phyloP scores from a whole-genome alignment of 2,797 vertebrate species.

The Heteromormyrus szaboi region DNA sequence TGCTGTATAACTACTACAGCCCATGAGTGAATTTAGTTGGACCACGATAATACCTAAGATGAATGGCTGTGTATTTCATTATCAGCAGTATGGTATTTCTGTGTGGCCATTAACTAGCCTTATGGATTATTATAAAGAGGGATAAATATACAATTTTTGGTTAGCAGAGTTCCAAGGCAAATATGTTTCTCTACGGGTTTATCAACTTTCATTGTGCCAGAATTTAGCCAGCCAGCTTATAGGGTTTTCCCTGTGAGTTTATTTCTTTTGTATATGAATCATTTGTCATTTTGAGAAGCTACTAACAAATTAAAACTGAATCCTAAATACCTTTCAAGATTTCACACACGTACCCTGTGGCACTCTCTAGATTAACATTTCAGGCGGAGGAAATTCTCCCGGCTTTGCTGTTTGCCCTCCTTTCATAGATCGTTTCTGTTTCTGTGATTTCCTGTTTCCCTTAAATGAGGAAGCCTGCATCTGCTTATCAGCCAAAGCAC shows the following conservation, averaged over 20 bases:
- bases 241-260: not conserved
- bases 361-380: not conserved
- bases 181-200: not conserved
- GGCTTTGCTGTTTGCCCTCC: not conserved
- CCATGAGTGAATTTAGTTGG: not conserved
- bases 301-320: not conserved
- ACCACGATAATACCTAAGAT: not conserved
- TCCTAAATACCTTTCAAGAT: not conserved
- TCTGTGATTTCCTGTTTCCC: not conserved
- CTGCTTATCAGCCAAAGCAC: not conserved
- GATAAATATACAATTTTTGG: not conserved
- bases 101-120: not conserved
- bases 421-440: not conserved
- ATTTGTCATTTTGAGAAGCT: conserved; percentile 6
- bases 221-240: not conserved
- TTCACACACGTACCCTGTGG: not conserved
- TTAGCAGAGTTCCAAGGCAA: not conserved
- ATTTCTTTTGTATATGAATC: not conserved
- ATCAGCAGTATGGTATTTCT: not conserved
- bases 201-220: not conserved
- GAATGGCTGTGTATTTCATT: not conserved
- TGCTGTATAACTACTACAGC: not conserved
- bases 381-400: not conserved
- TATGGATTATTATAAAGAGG: not conserved
- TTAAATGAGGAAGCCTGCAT: not conserved